These are phyloP conservation scores for Pinna nobilis DNA, from an alignment of 1,140 invertebrate species.

Conservation along the genomic window DNA sequence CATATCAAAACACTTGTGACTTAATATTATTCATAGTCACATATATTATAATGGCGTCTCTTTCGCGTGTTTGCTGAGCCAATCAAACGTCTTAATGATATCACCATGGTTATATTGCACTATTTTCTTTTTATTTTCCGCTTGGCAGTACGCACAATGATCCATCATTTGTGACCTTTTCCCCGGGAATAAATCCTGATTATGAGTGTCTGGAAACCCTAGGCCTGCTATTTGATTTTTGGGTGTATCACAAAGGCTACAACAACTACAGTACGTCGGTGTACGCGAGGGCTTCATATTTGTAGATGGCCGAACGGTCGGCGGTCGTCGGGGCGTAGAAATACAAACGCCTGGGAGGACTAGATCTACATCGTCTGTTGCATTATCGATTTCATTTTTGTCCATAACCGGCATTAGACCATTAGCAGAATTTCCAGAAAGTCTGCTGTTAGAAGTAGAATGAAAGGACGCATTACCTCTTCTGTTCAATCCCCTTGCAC, in stretches of 20 bases:
- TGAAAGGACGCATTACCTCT: no score
- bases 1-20: no score
- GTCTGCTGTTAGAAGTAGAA: no score
- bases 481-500: no score
- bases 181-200: slow-evolving; percentile 2
- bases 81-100: slow-evolving; percentile 44
- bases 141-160: slow-evolving; percentile 26
- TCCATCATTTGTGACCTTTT: background rate
- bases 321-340: slow-evolving; percentile 2
- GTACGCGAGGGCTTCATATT: slow-evolving; percentile 12
- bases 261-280: slow-evolving; percentile 25
- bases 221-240: background rate
- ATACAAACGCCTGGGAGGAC: slow-evolving; percentile 20
- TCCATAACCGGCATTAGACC: slow-evolving; percentile 12
- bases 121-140: slow-evolving; percentile 20
- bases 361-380: slow-evolving; percentile 23
- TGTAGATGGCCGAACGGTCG: slow-evolving; percentile 7
- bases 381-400: slow-evolving; percentile 20
- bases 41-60: slow-evolving; percentile 39
- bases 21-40: no score
- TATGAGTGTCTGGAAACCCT: background rate
- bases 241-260: slow-evolving; percentile 27
- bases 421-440: slow-evolving; percentile 2
- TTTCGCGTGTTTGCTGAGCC: slow-evolving; percentile 30
- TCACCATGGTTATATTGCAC: slow-evolving; percentile 46